Conservation (phyloP, 1,140 invertebrate species). For the Heliothis subflexa region DNA sequence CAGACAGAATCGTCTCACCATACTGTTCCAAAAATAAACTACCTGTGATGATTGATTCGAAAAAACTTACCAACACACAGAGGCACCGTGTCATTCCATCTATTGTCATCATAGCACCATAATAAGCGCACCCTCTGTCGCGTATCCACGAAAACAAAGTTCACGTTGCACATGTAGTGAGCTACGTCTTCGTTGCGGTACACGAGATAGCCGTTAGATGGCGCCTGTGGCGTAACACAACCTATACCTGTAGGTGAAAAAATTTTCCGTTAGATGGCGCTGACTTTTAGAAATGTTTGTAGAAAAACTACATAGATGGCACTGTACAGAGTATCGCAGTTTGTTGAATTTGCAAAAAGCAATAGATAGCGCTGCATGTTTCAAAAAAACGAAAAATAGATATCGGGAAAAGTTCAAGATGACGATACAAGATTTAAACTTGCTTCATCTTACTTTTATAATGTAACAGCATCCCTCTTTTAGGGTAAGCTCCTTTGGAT, state of each 20-base stretch:
- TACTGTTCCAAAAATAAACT: conserved; percentile 16
- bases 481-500: conserved; percentile 84
- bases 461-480: conserved; percentile 86
- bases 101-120: conserved; percentile 86
- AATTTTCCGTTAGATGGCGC: conserved; percentile 53
- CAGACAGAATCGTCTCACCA: no score
- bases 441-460: conserved; percentile 85
- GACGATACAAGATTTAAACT: conserved; percentile 36
- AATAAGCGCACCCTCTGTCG: conserved; percentile 82
- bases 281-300: background rate
- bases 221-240: conserved; percentile 86
- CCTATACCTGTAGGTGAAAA: conserved; percentile 83
- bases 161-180: conserved; percentile 88
- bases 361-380: background rate
- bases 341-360: no score
- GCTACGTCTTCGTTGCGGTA: conserved; percentile 86
- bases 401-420: conserved; percentile 39
- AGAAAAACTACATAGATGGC: no score
- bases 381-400: background rate
- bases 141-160: conserved; percentile 87
- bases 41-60: conserved; percentile 35
- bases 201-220: conserved; percentile 87
- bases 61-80: conserved; percentile 87
- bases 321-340: no score
- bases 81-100: conserved; percentile 87